These are phyloP conservation scores for Perca schrenkii DNA, from an alignment of 2,113 vertebrate species.

Conservation along the genomic window DNA sequence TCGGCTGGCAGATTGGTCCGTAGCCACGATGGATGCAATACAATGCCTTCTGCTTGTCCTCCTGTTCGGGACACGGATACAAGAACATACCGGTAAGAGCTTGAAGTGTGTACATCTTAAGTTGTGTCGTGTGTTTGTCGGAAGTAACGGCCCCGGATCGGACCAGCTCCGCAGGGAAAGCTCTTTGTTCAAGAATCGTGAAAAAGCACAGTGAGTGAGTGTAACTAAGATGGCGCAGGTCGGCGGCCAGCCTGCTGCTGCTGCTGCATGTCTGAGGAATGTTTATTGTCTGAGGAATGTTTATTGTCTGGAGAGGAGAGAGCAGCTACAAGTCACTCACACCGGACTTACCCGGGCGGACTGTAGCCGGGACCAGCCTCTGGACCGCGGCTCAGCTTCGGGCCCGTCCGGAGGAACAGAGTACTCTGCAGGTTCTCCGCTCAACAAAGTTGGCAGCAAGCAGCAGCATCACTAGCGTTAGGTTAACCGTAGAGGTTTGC, in stretches of 20 bases:
- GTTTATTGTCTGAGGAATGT: conserved; percentile 80
- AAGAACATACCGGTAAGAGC: conserved; percentile 74
- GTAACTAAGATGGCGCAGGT: conserved; percentile 88
- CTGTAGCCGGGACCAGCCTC: not conserved
- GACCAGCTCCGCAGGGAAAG: conserved; percentile 12
- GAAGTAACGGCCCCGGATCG: conserved; percentile 18
- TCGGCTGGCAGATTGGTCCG: conserved; percentile 75
- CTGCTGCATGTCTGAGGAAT: conserved; percentile 80
- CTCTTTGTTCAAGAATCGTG: conserved; percentile 80
- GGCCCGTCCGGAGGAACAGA: conserved; percentile 1
- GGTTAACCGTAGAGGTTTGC: too few relatives aligned
- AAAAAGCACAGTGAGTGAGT: conserved; percentile 70
- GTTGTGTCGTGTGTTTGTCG: not conserved
- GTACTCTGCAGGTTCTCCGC: not conserved
- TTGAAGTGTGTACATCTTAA: too few relatives aligned
- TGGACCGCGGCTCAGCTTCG: not conserved
- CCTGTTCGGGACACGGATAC: conserved; percentile 76
- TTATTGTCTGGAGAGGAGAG: conserved; percentile 69
- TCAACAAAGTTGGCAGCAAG: conserved; percentile 63
- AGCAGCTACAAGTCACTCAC: conserved; percentile 56
- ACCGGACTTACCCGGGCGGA: not conserved
- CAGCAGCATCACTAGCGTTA: not conserved
- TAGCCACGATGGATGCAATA: conserved; percentile 82
- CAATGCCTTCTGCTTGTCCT: conserved; percentile 77
- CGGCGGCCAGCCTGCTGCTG: conserved; percentile 70